A percentile compares a stretch with the other conserved stretches of the same genome.
Conservation (phyloP, 2,797 vertebrate genomes). For the Neosalanx taihuensis region DNA sequence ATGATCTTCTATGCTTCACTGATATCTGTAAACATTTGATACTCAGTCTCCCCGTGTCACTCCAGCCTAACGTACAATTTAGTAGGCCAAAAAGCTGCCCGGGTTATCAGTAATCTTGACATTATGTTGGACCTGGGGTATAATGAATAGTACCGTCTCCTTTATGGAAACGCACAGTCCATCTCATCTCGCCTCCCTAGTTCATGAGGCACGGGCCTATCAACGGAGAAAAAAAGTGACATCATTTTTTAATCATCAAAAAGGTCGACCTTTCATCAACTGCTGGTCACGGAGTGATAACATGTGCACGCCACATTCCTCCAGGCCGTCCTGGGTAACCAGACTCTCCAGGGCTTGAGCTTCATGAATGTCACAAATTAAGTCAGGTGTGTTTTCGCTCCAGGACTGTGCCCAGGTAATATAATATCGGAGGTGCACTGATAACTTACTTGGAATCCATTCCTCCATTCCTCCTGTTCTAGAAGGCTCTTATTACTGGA, state of each 20-base stretch:
- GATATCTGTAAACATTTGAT: background rate
- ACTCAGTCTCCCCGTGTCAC: background rate
- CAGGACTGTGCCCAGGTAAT: background rate
- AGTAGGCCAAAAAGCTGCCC: too few relatives aligned
- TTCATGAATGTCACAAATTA: conserved; percentile 8
- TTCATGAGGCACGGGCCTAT: background rate
- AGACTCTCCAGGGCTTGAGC: background rate
- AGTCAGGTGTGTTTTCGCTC: conserved; percentile 1
- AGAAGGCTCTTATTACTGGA: background rate
- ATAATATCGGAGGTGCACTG: background rate
- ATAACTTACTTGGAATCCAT: background rate
- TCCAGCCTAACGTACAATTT: too few relatives aligned
- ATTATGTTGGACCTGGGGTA: too few relatives aligned
- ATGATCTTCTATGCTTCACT: too few relatives aligned
- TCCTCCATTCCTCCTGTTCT: background rate
- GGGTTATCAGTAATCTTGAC: too few relatives aligned
- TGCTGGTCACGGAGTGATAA: conserved; percentile 1
- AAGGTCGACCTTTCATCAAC: conserved; percentile 6
- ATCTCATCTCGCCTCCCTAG: background rate
- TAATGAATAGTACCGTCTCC: too few relatives aligned
- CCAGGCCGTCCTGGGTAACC: conserved; percentile 5
- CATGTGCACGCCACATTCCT: background rate
- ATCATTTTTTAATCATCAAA: conserved; percentile 11
- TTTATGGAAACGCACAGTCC: too few relatives aligned
- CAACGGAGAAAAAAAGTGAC: background rate